A percentile compares a stretch with the other conserved stretches of the same genome.
Conservation (phyloP, 2,797 vertebrate species). For the Pseudomugil gertrudae region DNA sequence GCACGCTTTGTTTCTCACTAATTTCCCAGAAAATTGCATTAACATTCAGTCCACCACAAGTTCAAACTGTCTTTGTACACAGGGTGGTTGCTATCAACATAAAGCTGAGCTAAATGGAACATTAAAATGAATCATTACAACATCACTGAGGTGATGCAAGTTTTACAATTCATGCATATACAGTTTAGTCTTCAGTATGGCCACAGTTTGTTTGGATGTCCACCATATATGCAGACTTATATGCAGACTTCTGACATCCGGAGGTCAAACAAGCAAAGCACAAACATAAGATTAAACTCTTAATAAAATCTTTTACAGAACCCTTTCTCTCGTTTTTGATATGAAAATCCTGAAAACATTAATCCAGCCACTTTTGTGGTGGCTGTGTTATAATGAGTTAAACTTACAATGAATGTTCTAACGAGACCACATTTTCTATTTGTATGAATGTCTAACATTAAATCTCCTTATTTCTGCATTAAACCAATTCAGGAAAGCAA, state of each 20-base stretch:
- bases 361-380: neutral
- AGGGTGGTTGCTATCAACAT: neutral
- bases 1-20: neutral
- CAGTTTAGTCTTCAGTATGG: neutral
- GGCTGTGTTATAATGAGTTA: neutral
- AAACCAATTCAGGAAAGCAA: neutral
- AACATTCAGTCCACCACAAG: neutral
- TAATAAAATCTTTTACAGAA: neutral
- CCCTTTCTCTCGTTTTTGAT: neutral
- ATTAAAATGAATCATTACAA: neutral
- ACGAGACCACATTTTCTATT: neutral
- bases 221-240: too few relatives aligned
- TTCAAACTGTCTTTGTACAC: neutral
- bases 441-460: neutral
- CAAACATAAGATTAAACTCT: neutral
- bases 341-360: neutral
- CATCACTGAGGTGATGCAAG: neutral
- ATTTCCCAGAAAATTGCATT: conserved; percentile 1
- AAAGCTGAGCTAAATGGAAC: neutral
- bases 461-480: neutral
- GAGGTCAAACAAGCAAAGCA: neutral
- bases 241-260: neutral
- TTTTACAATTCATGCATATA: neutral
- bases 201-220: neutral
- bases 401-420: neutral